A percentile compares a stretch with the other conserved stretches of the same genome.
Evolutionary conservation across 2,888 invertebrate genomes (phyloP).

Genomic region (Hermaeophaga mercurialis): DNA sequence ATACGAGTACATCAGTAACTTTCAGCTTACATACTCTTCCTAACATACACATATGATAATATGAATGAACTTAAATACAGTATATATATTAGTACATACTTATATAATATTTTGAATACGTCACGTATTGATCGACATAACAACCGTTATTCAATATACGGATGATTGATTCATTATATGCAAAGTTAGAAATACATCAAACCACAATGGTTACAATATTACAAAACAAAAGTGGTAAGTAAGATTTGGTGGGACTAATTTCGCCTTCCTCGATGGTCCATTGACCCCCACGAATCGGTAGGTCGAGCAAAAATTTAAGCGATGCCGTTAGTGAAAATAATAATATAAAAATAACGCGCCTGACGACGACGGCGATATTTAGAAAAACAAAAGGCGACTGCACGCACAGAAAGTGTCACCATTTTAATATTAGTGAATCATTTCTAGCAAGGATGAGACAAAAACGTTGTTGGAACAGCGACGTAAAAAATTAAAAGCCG

Average conservation of each 20-base stretch:
- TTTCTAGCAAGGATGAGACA: not conserved
- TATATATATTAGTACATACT: too few relatives aligned
- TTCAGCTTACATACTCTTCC: too few relatives aligned
- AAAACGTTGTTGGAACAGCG: not conserved
- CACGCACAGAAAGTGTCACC: not conserved
- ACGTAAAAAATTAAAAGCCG: not conserved
- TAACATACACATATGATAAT: too few relatives aligned
- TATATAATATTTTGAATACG: too few relatives aligned
- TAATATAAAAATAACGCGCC: not conserved
- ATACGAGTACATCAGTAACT: too few relatives aligned
- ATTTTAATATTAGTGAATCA: not conserved
- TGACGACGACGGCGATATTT: not conserved
- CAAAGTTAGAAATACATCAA: not conserved
- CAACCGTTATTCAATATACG: slow-evolving; percentile 1
- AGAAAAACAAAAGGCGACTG: not conserved
- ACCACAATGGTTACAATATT: not conserved
- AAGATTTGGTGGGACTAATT: not conserved
- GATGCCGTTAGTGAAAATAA: not conserved
- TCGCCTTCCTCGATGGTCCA: slow-evolving; percentile 6
- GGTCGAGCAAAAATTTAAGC: slow-evolving; percentile 1
- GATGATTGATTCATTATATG: not conserved
- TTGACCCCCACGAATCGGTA: slow-evolving; percentile 6
- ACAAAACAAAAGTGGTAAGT: not conserved
- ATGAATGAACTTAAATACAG: too few relatives aligned
- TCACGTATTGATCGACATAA: too few relatives aligned